These are phyloP conservation scores for Threskiornis aethiopicus DNA, from an alignment of 2,797 vertebrate genomes.

Conservation along the genomic window DNA sequence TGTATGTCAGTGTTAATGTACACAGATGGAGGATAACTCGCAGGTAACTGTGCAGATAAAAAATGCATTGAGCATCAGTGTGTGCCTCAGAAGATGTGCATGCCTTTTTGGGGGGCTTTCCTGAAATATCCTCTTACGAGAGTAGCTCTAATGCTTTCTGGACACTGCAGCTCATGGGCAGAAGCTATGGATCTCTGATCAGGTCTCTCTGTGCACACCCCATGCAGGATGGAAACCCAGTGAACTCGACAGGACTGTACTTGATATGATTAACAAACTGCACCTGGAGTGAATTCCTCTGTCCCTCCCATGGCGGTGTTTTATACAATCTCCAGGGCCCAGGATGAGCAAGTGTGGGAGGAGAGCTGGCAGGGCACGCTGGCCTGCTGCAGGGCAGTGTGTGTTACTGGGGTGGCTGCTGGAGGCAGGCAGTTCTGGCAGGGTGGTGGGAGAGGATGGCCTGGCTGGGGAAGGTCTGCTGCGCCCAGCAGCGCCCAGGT, in stretches of 20 bases:
- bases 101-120: background rate
- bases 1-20: background rate
- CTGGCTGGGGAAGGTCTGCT: background rate
- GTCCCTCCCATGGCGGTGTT: background rate
- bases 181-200: background rate
- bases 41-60: background rate
- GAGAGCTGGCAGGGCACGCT: background rate
- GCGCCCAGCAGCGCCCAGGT: background rate
- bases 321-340: background rate
- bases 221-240: background rate
- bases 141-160: background rate
- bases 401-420: background rate
- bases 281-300: background rate
- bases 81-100: background rate
- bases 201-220: background rate
- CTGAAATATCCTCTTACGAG: background rate
- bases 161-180: background rate
- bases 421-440: background rate
- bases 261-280: background rate
- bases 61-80: accelerated
- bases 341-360: background rate
- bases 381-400: background rate
- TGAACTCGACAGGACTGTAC: background rate
- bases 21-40: background rate
- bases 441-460: background rate